phyloP scores from a whole-genome alignment of 2,113 vertebrate genomes.

The Strix uralensis region DNA sequence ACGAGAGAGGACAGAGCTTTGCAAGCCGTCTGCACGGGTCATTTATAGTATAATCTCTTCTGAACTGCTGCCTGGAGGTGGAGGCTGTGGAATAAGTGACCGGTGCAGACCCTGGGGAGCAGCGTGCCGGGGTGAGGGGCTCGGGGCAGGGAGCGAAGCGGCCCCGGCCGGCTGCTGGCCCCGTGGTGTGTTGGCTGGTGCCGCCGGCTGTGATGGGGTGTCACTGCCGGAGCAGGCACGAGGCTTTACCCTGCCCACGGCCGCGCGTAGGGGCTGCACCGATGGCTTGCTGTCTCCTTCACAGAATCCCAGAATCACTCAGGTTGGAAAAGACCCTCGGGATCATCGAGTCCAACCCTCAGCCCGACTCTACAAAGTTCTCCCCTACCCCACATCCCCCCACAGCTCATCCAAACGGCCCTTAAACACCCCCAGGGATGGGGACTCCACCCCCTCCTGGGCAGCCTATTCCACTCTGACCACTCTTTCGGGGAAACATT shows the following conservation, averaged over 20 bases:
- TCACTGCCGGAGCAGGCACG: not conserved
- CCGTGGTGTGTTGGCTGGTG: not conserved
- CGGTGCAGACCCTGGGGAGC: not conserved
- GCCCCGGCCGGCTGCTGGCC: not conserved
- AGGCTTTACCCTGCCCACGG: not conserved
- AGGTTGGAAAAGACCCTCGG: no score
- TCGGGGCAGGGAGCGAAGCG: rapidly evolving
- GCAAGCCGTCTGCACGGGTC: not conserved
- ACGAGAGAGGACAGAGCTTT: not conserved
- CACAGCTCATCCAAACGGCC: no score
- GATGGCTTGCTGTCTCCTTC: no score
- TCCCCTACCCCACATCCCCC: no score
- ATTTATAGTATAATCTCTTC: not conserved
- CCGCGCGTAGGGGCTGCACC: no score
- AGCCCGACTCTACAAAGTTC: no score
- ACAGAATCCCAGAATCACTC: no score
- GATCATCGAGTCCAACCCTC: no score
- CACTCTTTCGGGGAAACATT: no score
- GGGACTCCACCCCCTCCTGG: no score
- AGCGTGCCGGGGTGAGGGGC: rapidly evolving
- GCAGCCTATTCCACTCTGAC: no score
- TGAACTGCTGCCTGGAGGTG: not conserved
- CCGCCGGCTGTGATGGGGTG: not conserved
- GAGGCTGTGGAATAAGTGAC: not conserved
- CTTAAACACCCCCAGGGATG: no score